Evolutionary conservation across 2,888 invertebrate genomes (phyloP), one percentile per base, ranked within the genome.

Genomic region (Galerucella nymphaeae): DNA sequence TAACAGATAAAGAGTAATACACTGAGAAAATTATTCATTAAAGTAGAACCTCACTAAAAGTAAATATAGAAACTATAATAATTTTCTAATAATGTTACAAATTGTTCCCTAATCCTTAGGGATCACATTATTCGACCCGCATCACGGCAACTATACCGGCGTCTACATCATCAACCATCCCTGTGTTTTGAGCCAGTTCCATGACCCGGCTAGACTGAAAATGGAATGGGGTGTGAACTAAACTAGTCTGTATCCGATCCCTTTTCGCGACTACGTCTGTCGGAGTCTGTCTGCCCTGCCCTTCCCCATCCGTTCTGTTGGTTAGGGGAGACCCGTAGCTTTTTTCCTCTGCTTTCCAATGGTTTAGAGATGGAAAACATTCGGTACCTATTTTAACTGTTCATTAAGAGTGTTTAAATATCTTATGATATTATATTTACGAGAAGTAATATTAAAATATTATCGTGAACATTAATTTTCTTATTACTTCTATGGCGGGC

Each of bases 171-270:
- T 63, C 48, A 63, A 23, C 59, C 59, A 30, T 59, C 59, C 41
- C 66, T 45, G 57, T 45, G 41, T 42, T 55, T 66, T 42, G 45
- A 66, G 38, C 62, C 67, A 72, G 74, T 77, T 74, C 77, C 77
- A 72, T 80, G 82, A 82, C 81, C 80, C 77, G 80, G 80, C 81
- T 77, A 80, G 82, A 80, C 82, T 57, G 70, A 70, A 65, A 70
- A 70, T 64, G 78, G 80, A 76, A 77, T 78, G 78, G 80, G 79
- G 79, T 72, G 62, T 62, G 41, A 23, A 23, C 65, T 38, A 8
- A 23, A 23, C 65, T 38, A 8, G 14, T 50, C 53, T 48, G 16
- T 65, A 64, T 64, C 59, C 59, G 6, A 38, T 61, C 53, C 65
- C 65, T 30, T 50, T 65, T 41, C 50, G 16, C 23, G 30, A 42